Evolutionary conservation across 2,888 invertebrate genomes (phyloP).

Genomic region (Fabriciana adippe): DNA sequence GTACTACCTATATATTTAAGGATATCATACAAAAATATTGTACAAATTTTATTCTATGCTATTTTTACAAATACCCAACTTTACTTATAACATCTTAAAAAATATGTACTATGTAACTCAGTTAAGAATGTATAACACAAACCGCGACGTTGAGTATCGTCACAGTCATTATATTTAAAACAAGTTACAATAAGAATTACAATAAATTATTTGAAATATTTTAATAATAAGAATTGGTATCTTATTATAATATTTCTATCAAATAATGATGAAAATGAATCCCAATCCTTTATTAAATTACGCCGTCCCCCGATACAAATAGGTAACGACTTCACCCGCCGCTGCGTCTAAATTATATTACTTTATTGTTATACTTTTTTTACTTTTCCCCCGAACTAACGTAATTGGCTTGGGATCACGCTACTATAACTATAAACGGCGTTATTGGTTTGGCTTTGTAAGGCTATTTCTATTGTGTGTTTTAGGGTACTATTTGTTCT

Average conservation of each 20-base stretch:
- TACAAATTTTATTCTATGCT: too few species aligned
- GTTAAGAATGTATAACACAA: too few species aligned
- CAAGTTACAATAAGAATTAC: too few species aligned
- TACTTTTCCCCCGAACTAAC: conserved; percentile 76
- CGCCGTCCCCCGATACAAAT: conserved; percentile 67
- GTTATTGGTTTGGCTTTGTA: conserved; percentile 72
- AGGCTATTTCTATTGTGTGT: conserved; percentile 47
- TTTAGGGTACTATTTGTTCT: conserved; percentile 38
- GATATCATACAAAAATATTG: too few species aligned
- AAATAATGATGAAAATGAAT: conserved; percentile 60
- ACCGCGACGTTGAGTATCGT: too few species aligned
- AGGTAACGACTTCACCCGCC: conserved; percentile 67
- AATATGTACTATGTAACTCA: too few species aligned
- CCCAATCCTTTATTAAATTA: conserved; percentile 74
- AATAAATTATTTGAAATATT: too few species aligned
- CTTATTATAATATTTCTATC: conserved; percentile 51
- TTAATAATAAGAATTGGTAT: conserved; percentile 46
- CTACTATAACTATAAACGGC: conserved; percentile 75
- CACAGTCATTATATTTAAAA: too few species aligned
- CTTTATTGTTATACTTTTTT: conserved; percentile 77
- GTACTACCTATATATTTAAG: too few species aligned
- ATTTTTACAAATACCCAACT: too few species aligned
- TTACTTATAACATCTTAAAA: too few species aligned
- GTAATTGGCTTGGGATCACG: conserved; percentile 81
- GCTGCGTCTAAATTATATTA: conserved; percentile 78